Conservation (phyloP, 2,113 vertebrate genomes). For the Hypocryptadius cinnamomeus region DNA sequence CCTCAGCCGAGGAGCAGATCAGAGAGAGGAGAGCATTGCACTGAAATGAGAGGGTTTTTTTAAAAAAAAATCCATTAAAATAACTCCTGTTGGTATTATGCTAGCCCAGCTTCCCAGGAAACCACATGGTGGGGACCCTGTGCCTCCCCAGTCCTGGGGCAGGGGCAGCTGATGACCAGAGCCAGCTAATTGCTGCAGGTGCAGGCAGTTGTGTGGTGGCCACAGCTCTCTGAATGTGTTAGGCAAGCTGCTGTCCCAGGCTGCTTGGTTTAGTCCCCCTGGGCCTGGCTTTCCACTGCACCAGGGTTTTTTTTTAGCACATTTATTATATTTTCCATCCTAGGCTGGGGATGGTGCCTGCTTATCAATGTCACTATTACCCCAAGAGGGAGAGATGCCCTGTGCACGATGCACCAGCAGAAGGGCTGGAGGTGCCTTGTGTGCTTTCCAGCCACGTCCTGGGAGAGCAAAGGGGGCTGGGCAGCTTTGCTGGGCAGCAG, state of each 20-base stretch:
- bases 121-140: rapidly evolving
- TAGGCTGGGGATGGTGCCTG: not conserved
- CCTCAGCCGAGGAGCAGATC: not conserved
- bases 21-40: not conserved
- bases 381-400: not conserved
- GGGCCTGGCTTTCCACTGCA: not conserved
- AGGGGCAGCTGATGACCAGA: not conserved
- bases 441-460: not conserved
- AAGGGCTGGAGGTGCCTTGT: not conserved
- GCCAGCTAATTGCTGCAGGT: not conserved
- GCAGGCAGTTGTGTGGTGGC: not conserved
- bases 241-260: not conserved
- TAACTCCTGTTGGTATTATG: not conserved
- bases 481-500: rapidly evolving
- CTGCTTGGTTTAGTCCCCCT: not conserved
- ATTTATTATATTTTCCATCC: not conserved
- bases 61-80: not conserved
- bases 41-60: not conserved
- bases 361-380: not conserved
- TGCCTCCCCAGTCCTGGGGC: rapidly evolving
- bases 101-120: not conserved
- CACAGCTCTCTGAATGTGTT: not conserved
- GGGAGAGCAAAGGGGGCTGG: not conserved
- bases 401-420: not conserved
- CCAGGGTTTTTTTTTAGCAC: not conserved